These are phyloP conservation scores for Lipophrys pholis DNA, from an alignment of 2,113 vertebrate genomes.

Conservation along the genomic window DNA sequence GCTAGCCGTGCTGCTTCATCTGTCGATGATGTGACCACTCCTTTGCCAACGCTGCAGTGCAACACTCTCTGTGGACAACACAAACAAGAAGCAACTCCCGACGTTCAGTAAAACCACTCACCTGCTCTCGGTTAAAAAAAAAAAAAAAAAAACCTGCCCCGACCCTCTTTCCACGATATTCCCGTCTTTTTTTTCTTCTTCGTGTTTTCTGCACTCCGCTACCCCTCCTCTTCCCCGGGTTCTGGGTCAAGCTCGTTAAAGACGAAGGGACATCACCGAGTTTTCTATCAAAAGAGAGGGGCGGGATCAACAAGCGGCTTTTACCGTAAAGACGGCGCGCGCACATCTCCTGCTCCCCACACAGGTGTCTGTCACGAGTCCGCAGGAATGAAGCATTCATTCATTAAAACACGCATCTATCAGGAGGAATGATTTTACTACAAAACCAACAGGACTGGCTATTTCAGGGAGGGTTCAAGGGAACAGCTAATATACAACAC, in stretches of 20 bases:
- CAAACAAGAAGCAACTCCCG: neutral
- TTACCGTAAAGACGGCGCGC: conserved; percentile 71
- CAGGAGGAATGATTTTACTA: no score
- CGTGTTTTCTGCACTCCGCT: conserved; percentile 51
- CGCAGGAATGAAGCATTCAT: no score
- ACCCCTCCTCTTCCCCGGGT: conserved; percentile 58
- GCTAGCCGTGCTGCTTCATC: conserved; percentile 55
- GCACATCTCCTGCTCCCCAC: conserved; percentile 10
- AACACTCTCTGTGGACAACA: neutral
- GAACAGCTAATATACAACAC: no score
- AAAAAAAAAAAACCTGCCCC: neutral
- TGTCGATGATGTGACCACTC: conserved; percentile 75
- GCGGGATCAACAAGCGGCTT: conserved; percentile 58
- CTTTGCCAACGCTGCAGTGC: conserved; percentile 77
- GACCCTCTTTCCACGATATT: conserved; percentile 33
- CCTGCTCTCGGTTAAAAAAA: no score
- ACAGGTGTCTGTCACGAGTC: conserved; percentile 57
- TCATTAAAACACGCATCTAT: no score
- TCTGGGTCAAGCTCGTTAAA: conserved; percentile 75
- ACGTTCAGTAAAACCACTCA: no score
- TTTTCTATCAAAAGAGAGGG: conserved; percentile 69
- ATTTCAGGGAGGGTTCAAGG: no score
- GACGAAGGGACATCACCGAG: conserved; percentile 72
- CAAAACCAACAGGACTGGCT: no score
- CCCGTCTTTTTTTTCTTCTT: conserved; percentile 15